Conservation (phyloP, 2,888 invertebrate genomes). For the Tinea pellionella region DNA sequence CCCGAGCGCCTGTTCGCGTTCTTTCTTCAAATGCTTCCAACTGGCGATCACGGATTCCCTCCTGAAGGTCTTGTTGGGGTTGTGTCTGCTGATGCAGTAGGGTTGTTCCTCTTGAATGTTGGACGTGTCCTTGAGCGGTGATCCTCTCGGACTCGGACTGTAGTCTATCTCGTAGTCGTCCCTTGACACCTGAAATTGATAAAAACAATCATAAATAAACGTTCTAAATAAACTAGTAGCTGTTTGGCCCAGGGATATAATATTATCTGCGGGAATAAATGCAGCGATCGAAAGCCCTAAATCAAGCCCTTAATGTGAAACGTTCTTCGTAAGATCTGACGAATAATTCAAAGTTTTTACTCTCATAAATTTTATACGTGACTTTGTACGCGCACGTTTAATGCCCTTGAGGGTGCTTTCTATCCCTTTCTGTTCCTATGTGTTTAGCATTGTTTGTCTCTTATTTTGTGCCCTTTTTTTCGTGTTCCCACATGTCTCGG, state of each 20-base stretch:
- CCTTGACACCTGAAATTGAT: conserved; percentile 53
- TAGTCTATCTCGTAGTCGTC: conserved; percentile 59
- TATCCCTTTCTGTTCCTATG: conserved; percentile 26
- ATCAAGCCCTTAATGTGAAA: not conserved
- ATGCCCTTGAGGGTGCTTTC: not conserved
- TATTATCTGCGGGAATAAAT: not conserved
- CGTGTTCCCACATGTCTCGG: conserved; percentile 44
- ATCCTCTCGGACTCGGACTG: conserved; percentile 53
- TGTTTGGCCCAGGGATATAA: no score
- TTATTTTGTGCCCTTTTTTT: conserved; percentile 26
- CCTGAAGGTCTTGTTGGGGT: conserved; percentile 61
- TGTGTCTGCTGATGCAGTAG: conserved; percentile 60
- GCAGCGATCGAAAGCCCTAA: not conserved
- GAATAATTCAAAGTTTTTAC: conserved; percentile 40
- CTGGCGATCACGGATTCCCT: conserved; percentile 63
- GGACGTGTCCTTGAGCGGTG: conserved; percentile 58
- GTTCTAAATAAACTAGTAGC: no score
- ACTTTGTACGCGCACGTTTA: conserved; percentile 15
- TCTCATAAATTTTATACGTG: conserved; percentile 39
- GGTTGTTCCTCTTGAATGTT: conserved; percentile 54
- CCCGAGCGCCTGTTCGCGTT: conserved; percentile 57
- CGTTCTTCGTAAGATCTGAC: not conserved
- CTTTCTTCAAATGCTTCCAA: conserved; percentile 62
- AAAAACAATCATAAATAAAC: not conserved
- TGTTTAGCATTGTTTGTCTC: not conserved